phyloP scores from a whole-genome alignment of 1,140 invertebrate species.

The Charaxes varanes region DNA sequence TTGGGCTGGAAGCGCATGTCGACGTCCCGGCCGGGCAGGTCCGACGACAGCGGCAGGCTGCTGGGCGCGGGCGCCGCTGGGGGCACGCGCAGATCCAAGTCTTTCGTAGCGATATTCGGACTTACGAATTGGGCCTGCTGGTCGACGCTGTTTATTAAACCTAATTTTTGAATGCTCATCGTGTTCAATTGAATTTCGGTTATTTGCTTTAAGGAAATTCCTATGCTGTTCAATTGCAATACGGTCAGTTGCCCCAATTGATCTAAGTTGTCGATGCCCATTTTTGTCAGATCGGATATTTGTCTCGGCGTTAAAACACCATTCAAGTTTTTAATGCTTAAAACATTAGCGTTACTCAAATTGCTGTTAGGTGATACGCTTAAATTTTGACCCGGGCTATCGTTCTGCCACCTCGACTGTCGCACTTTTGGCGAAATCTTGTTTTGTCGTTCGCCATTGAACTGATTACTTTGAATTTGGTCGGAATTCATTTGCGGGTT shows the following conservation, averaged over 20 bases:
- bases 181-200: constrained; percentile 77
- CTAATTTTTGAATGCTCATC: constrained; percentile 73
- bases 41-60: constrained; percentile 32
- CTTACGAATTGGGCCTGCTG: constrained; percentile 40
- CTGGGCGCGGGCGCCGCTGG: constrained; percentile 41
- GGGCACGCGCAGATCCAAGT: constrained; percentile 68
- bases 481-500: constrained; percentile 58
- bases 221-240: constrained; percentile 75
- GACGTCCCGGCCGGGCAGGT: constrained; percentile 64
- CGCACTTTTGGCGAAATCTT: constrained; percentile 73
- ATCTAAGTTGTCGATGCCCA: constrained; percentile 76
- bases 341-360: constrained; percentile 44
- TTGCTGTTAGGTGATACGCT: constrained; percentile 47
- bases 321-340: constrained; percentile 75
- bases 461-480: constrained; percentile 35
- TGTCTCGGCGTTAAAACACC: constrained; percentile 73
- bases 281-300: constrained; percentile 73
- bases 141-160: constrained; percentile 59
- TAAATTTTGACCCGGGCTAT: constrained; percentile 50
- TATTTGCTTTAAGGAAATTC: constrained; percentile 74
- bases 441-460: constrained; percentile 54
- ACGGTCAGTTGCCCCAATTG: constrained; percentile 75
- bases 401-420: constrained; percentile 77
- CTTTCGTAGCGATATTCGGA: constrained; percentile 37
- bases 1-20: constrained; percentile 72